Evolutionary conservation across 2,797 vertebrate genomes (phyloP).

Genomic region (Takifugu rubripes): DNA sequence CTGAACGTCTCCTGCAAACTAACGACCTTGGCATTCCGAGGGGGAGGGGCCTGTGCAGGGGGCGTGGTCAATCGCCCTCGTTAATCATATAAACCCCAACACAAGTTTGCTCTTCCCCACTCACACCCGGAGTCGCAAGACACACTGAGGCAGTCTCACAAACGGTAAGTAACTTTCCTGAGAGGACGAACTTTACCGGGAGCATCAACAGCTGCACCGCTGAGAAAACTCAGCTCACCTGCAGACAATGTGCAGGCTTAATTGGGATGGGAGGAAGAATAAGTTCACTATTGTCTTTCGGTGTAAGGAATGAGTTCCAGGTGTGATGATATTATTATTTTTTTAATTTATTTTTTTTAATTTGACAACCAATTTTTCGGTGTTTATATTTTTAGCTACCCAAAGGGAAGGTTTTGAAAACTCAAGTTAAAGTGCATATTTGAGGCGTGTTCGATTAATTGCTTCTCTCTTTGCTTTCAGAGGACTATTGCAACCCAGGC

Average conservation of each 20-base stretch:
- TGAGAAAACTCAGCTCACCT: slow-evolving; percentile 13
- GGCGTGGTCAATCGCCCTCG: slow-evolving; percentile 11
- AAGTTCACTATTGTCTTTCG: too few relatives aligned
- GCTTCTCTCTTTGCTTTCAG: slow-evolving; percentile 38
- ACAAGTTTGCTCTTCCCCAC: slow-evolving; percentile 47
- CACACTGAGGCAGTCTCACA: slow-evolving; percentile 65
- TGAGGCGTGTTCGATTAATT: neutral
- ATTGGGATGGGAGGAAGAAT: neutral
- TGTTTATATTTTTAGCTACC: too few relatives aligned
- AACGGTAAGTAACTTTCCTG: slow-evolving; percentile 66
- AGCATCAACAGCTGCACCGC: slow-evolving; percentile 1
- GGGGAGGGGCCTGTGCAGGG: slow-evolving; percentile 46
- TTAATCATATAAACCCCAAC: slow-evolving; percentile 62
- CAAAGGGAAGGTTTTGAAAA: too few relatives aligned
- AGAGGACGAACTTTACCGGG: neutral
- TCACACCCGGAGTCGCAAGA: slow-evolving; percentile 72
- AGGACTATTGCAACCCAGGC: slow-evolving; percentile 72
- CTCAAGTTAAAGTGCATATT: too few relatives aligned
- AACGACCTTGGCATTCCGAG: slow-evolving; percentile 77
- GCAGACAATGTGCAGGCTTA: slow-evolving; percentile 1
- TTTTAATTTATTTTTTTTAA: too few relatives aligned
- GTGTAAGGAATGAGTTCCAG: too few relatives aligned
- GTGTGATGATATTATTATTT: too few relatives aligned
- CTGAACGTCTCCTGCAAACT: slow-evolving; percentile 8
- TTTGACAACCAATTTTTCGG: too few relatives aligned